These are phyloP conservation scores for Pangasius djambal DNA, from an alignment of 2,797 vertebrate species.

Conservation along the genomic window DNA sequence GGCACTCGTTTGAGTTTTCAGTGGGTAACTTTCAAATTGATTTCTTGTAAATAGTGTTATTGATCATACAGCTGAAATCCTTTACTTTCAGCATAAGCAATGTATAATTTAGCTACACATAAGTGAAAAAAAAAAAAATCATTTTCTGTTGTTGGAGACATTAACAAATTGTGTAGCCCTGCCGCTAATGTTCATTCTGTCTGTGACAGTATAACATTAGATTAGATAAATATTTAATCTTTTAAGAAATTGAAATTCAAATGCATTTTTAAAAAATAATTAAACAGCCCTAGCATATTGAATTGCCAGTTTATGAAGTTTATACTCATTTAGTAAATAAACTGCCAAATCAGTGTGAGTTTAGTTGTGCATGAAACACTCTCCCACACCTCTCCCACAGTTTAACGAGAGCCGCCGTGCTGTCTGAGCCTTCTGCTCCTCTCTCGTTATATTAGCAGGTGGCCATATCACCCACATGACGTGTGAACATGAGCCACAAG, in stretches of 20 bases:
- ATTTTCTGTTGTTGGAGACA: not conserved
- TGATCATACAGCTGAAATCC: no score
- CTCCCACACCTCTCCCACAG: slow-evolving; percentile 1
- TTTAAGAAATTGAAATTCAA: not conserved
- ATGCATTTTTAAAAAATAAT: not conserved
- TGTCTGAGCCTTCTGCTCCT: slow-evolving; percentile 52
- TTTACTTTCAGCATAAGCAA: not conserved
- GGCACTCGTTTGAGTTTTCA: no score
- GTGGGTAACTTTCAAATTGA: no score
- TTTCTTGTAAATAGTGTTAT: no score
- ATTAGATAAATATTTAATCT: not conserved
- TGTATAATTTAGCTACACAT: not conserved
- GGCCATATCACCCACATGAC: slow-evolving; percentile 33
- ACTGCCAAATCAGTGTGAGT: slow-evolving; percentile 1
- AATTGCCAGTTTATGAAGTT: not conserved
- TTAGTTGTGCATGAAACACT: slow-evolving; percentile 9
- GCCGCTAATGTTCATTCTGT: not conserved
- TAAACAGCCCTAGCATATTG: not conserved
- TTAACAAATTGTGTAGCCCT: not conserved
- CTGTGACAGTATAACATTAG: not conserved
- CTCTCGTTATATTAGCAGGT: slow-evolving; percentile 40
- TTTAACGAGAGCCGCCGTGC: slow-evolving; percentile 2
- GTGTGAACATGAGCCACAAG: slow-evolving; percentile 48
- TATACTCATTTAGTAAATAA: not conserved
- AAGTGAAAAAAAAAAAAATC: not conserved